Conservation (phyloP, 2,888 invertebrate species). For the Eupithecia vulgata region DNA sequence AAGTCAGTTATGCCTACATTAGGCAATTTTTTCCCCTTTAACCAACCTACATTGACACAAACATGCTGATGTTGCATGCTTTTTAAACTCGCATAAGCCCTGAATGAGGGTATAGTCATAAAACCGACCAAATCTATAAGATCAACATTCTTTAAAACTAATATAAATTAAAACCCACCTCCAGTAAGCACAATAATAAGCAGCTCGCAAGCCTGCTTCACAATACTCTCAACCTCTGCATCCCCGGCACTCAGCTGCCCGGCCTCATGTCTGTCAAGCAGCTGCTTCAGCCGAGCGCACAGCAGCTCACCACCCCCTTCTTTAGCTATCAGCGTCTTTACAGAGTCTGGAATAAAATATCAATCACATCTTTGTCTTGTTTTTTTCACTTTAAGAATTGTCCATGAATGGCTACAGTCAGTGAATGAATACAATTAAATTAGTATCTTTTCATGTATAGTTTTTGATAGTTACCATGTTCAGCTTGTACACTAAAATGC, state of each 20-base stretch:
- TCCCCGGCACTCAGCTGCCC: conserved; percentile 76
- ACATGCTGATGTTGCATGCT: too few species aligned
- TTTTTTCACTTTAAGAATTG: too few species aligned
- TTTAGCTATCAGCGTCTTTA: conserved; percentile 90
- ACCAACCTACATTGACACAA: not conserved
- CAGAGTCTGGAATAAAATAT: conserved; percentile 84
- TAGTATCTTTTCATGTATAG: too few species aligned
- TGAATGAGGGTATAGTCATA: too few species aligned
- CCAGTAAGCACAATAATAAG: conserved; percentile 93
- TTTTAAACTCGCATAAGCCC: too few species aligned
- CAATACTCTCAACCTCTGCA: conserved; percentile 79
- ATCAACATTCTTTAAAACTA: too few species aligned
- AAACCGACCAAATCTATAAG: too few species aligned
- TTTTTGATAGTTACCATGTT: conserved; percentile 84
- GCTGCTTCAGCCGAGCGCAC: conserved; percentile 87
- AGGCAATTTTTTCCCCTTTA: too few species aligned
- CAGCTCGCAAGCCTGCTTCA: conserved; percentile 94
- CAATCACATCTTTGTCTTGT: not conserved
- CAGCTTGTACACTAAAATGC: conserved; percentile 89
- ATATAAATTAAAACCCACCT: conserved; percentile 57
- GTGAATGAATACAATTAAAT: too few species aligned
- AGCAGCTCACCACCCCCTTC: conserved; percentile 90
- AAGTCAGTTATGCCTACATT: too few species aligned
- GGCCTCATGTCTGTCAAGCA: conserved; percentile 57
- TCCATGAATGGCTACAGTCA: too few species aligned